These are phyloP conservation scores for Muntiacus muntjak DNA, from an alignment of 2,113 vertebrate genomes.

Conservation along the genomic window DNA sequence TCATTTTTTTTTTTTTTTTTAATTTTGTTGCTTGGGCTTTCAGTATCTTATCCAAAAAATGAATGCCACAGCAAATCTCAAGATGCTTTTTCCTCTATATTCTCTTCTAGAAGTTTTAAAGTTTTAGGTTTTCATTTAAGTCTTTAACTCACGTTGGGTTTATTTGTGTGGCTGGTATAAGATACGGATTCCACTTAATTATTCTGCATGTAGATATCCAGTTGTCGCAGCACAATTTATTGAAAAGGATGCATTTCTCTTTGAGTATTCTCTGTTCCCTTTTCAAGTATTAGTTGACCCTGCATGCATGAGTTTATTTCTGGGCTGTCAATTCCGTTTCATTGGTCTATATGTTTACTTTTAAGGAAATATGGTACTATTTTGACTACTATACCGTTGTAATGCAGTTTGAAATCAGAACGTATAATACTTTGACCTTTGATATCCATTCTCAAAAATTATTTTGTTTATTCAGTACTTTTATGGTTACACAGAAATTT, in stretches of 20 bases:
- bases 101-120: background rate
- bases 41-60: background rate
- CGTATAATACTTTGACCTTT: background rate
- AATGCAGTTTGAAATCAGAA: background rate
- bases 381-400: background rate
- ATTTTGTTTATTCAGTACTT: background rate
- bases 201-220: background rate
- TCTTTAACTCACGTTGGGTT: background rate
- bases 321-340: background rate
- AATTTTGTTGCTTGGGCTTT: background rate
- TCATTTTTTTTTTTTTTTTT: background rate
- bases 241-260: background rate
- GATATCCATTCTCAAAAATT: background rate
- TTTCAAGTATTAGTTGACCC: background rate
- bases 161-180: background rate
- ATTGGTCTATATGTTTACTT: background rate
- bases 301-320: background rate
- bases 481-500: background rate
- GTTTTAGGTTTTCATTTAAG: background rate
- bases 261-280: background rate
- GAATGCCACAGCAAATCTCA: background rate
- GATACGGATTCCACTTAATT: background rate
- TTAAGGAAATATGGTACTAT: background rate
- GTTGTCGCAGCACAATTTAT: background rate
- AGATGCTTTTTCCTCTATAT: background rate